Conservation (phyloP, 37 sponge, comb jelly and placozoan genomes). For the Geodia barretti region DNA sequence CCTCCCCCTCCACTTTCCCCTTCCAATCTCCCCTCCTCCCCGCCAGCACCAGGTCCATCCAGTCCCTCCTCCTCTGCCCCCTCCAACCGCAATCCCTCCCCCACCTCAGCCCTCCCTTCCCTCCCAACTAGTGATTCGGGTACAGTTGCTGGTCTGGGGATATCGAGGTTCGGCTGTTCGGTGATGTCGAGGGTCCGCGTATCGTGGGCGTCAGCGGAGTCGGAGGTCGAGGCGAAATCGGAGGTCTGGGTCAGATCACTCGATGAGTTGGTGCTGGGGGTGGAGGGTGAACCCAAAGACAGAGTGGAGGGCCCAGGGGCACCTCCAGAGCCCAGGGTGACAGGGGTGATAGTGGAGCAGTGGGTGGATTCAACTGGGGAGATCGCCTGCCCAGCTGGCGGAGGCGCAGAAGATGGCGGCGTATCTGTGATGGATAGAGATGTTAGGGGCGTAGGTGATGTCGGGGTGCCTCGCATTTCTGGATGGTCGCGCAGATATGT, state of each 20-base stretch:
- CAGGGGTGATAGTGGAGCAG: neutral
- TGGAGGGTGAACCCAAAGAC: neutral
- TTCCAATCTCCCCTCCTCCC: neutral
- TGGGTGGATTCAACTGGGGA: neutral
- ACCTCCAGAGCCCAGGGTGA: neutral
- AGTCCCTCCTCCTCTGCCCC: too few relatives aligned
- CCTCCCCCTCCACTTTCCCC: neutral
- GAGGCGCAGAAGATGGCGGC: neutral
- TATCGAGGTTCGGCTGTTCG: neutral
- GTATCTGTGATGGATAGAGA: too few relatives aligned
- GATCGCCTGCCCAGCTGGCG: too few relatives aligned
- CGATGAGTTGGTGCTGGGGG: neutral
- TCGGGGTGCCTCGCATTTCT: neutral
- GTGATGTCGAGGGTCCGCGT: neutral
- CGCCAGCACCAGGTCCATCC: neutral
- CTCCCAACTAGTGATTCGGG: neutral
- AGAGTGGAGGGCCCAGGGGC: neutral
- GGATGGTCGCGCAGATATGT: slow-evolving; percentile 4
- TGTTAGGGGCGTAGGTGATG: too few relatives aligned
- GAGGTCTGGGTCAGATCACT: neutral
- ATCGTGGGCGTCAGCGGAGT: neutral
- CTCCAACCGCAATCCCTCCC: too few relatives aligned
- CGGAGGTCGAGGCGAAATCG: neutral
- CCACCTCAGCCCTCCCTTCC: too few relatives aligned
- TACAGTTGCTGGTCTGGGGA: neutral